Evolutionary conservation across 2,888 invertebrate species (phyloP).

Genomic region (Polymixis lichenea): DNA sequence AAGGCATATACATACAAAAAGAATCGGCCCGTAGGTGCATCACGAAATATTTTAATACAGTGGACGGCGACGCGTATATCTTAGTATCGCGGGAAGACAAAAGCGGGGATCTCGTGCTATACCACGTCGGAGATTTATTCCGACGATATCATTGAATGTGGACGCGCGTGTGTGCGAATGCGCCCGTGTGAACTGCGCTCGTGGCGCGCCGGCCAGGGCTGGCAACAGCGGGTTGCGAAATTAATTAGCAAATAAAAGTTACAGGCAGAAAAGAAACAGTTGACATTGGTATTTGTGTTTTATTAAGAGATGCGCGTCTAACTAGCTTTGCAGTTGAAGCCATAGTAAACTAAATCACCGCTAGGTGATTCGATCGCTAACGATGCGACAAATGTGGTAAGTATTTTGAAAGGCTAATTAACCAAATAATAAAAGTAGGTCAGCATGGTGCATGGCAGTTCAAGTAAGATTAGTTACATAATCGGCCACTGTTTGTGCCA

Average conservation of each 20-base stretch:
- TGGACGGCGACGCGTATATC: constrained; percentile 65
- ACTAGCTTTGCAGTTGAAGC: background rate
- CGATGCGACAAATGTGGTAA: background rate
- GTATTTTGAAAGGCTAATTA: background rate
- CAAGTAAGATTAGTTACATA: background rate
- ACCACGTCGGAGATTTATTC: constrained; percentile 82
- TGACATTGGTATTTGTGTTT: background rate
- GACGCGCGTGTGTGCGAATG: constrained; percentile 69
- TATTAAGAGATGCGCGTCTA: background rate
- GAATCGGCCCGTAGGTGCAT: constrained; percentile 52
- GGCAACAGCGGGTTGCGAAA: constrained; percentile 5
- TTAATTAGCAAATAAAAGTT: constrained; percentile 25
- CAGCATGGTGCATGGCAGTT: background rate
- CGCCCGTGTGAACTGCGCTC: constrained; percentile 70
- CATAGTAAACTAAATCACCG: background rate
- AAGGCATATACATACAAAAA: constrained; percentile 58
- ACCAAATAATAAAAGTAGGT: background rate
- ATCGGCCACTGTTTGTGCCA: background rate
- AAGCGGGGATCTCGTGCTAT: constrained; percentile 82
- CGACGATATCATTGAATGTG: constrained; percentile 79
- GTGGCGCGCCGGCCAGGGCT: constrained; percentile 63
- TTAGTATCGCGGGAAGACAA: constrained; percentile 75
- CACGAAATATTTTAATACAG: constrained; percentile 73
- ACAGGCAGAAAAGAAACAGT: background rate
- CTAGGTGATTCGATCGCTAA: background rate